A percentile compares a stretch with the other conserved stretches of the same genome.
Evolutionary conservation across 2,797 vertebrate species (phyloP).

Genomic region (Aplochiton taeniatus): DNA sequence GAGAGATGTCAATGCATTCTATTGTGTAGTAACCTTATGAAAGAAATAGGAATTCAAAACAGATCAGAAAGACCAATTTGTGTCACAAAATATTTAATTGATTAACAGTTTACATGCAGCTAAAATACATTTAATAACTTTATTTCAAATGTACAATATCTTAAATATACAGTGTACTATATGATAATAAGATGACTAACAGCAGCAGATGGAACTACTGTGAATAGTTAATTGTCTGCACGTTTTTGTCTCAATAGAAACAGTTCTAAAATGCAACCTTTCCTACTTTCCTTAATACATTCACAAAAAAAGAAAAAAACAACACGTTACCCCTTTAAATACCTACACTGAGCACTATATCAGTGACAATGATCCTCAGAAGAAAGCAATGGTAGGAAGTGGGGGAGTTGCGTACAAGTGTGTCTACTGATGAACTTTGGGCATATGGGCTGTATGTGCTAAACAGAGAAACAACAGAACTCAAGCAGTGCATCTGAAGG

Average conservation of each 20-base stretch:
- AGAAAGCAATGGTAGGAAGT: no score
- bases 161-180: constrained; percentile 62
- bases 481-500: constrained; percentile 39
- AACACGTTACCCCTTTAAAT: no score
- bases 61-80: neutral
- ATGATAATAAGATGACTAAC: constrained; percentile 34
- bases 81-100: constrained; percentile 68
- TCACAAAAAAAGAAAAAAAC: constrained; percentile 9
- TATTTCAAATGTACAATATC: constrained; percentile 63
- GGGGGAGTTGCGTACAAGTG: neutral
- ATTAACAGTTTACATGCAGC: constrained; percentile 36
- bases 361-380: no score
- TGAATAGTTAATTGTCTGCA: constrained; percentile 9
- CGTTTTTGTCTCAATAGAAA: constrained; percentile 1
- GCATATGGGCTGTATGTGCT: neutral
- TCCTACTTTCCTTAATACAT: constrained; percentile 18
- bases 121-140: constrained; percentile 59
- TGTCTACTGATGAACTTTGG: neutral
- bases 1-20: no score
- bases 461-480: neutral
- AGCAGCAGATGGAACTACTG: constrained; percentile 33
- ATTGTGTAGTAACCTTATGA: neutral
- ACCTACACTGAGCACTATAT: no score
- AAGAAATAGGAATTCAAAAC: no score
- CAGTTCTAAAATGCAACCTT: neutral